Evolutionary conservation across 2,113 vertebrate species (phyloP), one percentile per base, ranked within the genome.

Genomic region (Crotophaga sulcirostris): DNA sequence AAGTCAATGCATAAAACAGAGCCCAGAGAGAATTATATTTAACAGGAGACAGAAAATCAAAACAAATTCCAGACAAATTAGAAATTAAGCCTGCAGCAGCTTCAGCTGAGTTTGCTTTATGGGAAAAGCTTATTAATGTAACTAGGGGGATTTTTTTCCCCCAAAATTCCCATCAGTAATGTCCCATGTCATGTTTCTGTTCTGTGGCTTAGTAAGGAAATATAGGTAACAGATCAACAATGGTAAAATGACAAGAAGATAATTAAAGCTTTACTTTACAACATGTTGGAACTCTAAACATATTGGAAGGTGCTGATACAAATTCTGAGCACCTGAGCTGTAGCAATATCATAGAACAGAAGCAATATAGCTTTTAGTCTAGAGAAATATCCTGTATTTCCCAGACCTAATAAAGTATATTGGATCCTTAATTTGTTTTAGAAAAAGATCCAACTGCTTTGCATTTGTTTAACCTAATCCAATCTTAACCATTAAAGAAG

Each of bases 41-140:
- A 96, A 80, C 40, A 70, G 36, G 55, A 93, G 94, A 92, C 90
- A 96, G 93, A 95, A 97, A 94, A 96, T 95, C 93, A 94, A 97
- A 96, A 8, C 63, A 63, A 75, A 86, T 89, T 94, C 80, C 76
- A 93, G 60, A 93, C 69, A 95, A 90, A 90, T 96, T 81, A 73
- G 84, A 96, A 96, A 89, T 80, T 81, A 93, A 84, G 74, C 49
- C 80, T 72, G 51, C 67, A 93, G 77, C 77, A 91, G 84, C 67
- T 89, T 84, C 67, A 92, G 73, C 47, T 4, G 14, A 73, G 21
- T 86, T 56, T 55, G 34, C 85, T 62, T 91, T 75, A 25, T 47
- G 83, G 74, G 70, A 51, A 95, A 94, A 76, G 64, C 56, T 95
- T 95, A 84, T 95, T 84, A 64, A 89, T 63, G 42, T 89, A 76